Percentiles rank a stretch among this genome's conserved stretches.
Conservation (phyloP, 2,113 vertebrate species). For the Tetrao urogallus region DNA sequence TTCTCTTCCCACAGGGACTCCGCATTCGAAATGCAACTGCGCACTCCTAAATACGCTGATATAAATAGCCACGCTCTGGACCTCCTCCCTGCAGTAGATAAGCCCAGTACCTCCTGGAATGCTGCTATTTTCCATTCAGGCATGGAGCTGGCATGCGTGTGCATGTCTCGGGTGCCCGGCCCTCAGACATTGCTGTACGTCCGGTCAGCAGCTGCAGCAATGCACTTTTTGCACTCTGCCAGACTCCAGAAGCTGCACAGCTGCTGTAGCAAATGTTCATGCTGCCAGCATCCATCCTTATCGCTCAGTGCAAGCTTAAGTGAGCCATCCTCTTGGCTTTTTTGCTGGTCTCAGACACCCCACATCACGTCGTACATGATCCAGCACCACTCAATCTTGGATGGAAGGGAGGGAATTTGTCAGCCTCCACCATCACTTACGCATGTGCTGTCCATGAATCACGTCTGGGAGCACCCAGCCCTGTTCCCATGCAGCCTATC, state of each 20-base stretch:
- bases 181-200: background rate
- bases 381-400: background rate
- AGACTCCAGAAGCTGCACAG: background rate
- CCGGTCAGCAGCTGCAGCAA: background rate
- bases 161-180: background rate
- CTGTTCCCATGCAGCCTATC: background rate
- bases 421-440: fast-evolving
- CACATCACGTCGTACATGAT: fast-evolving
- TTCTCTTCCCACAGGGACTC: background rate
- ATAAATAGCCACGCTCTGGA: background rate
- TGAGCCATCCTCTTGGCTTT: background rate
- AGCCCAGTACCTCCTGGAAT: conserved; percentile 42
- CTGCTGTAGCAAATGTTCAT: background rate
- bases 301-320: background rate
- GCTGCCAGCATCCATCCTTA: background rate
- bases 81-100: conserved; percentile 26
- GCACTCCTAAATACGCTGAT: conserved; percentile 22
- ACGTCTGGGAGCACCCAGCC: background rate
- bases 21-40: background rate
- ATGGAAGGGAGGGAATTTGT: background rate
- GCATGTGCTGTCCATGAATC: background rate
- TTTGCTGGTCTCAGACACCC: background rate
- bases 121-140: conserved; percentile 54
- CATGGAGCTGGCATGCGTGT: background rate
- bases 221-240: no score